A percentile compares a stretch with the other conserved stretches of the same genome.
Evolutionary conservation across 2,113 vertebrate genomes (phyloP).

Genomic region (Euleptes europaea): DNA sequence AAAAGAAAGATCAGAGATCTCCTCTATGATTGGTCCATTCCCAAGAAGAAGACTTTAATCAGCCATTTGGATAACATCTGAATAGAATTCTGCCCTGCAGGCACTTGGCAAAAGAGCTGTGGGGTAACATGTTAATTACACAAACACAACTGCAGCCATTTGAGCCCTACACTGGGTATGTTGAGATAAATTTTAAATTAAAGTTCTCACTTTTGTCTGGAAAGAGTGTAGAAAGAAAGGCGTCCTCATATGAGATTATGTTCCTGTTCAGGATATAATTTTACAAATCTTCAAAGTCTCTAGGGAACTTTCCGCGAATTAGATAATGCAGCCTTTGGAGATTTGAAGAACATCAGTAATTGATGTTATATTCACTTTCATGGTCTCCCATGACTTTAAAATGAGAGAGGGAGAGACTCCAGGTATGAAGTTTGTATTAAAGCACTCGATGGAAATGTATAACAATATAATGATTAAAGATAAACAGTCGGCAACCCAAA

Average conservation of each 20-base stretch:
- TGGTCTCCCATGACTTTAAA: constrained; percentile 46
- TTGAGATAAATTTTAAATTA: not conserved
- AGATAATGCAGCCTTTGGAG: constrained; percentile 32
- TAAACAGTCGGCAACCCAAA: constrained; percentile 51
- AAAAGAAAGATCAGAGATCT: not conserved
- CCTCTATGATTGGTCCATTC: not conserved
- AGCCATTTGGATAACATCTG: not conserved
- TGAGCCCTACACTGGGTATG: not conserved
- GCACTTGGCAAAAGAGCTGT: not conserved
- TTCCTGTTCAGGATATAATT: constrained; percentile 52
- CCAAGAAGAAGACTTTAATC: not conserved
- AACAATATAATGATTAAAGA: constrained; percentile 38
- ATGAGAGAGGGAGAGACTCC: constrained; percentile 27
- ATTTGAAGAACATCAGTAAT: constrained; percentile 47
- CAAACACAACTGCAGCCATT: not conserved
- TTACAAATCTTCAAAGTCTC: constrained; percentile 50
- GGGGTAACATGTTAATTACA: not conserved
- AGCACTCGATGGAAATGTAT: constrained; percentile 38
- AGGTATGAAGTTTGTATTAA: constrained; percentile 55
- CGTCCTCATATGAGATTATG: constrained; percentile 43
- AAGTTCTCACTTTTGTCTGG: not conserved
- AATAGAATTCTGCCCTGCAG: not conserved
- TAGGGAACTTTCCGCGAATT: constrained; percentile 50
- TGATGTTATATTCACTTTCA: constrained; percentile 43
- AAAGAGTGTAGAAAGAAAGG: not conserved